phyloP scores from a whole-genome alignment of 2,797 vertebrate species.

The Thalassophryne amazonica region DNA sequence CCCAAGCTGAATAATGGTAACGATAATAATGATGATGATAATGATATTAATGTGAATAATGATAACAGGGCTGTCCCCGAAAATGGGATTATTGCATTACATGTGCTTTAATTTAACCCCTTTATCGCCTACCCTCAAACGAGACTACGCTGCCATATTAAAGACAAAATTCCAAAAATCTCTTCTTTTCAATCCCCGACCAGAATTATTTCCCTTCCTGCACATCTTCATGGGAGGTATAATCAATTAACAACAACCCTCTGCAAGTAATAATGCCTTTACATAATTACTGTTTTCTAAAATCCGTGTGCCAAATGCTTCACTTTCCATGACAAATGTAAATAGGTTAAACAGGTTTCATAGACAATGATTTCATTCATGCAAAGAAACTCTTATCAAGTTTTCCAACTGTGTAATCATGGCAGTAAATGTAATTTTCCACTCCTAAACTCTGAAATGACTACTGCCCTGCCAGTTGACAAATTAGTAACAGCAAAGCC shows the following conservation, averaged over 20 bases:
- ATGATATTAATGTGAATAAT: no score
- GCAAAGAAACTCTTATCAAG: conserved; percentile 23
- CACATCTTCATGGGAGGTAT: no score
- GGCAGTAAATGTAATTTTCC: conserved; percentile 53
- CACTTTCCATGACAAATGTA: background rate
- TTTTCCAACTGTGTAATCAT: conserved; percentile 22
- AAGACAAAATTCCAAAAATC: no score
- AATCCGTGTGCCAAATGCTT: background rate
- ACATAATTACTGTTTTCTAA: background rate
- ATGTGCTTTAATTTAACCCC: no score
- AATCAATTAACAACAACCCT: background rate
- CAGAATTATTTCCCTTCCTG: no score
- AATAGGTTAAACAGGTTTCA: conserved; percentile 14
- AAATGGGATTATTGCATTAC: no score
- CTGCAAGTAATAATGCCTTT: background rate
- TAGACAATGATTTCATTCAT: conserved; percentile 24
- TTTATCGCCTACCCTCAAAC: no score
- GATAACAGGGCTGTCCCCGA: no score
- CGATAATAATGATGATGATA: no score
- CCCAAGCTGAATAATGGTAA: no score
- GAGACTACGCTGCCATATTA: no score
- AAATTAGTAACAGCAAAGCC: conserved; percentile 50
- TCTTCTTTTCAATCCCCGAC: no score
- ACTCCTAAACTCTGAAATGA: conserved; percentile 32
- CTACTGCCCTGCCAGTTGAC: conserved; percentile 48